Evolutionary conservation across 2,888 invertebrate species (phyloP).

Genomic region (Eupithecia abbreviata): DNA sequence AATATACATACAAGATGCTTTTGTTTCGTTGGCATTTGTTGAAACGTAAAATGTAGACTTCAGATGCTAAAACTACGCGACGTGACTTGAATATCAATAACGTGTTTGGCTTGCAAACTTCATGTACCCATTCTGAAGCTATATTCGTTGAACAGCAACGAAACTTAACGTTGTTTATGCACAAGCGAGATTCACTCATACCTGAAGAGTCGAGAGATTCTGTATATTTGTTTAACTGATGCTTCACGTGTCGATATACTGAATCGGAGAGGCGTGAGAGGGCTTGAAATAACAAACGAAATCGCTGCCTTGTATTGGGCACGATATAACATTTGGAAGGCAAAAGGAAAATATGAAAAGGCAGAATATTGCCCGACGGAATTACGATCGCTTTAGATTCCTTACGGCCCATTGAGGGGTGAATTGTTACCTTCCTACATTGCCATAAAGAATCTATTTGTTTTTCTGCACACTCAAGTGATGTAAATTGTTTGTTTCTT

Average conservation of each 20-base stretch:
- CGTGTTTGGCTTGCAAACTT: slow-evolving; percentile 35
- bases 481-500: slow-evolving; percentile 61
- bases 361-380: slow-evolving; percentile 81
- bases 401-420: slow-evolving; percentile 78
- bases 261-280: slow-evolving; percentile 73
- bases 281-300: slow-evolving; percentile 80
- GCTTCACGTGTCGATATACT: slow-evolving; percentile 74
- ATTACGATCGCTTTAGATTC: slow-evolving; percentile 83
- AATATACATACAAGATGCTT: slow-evolving; percentile 53
- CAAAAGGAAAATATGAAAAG: slow-evolving; percentile 81
- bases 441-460: slow-evolving; percentile 80
- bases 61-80: slow-evolving; percentile 34
- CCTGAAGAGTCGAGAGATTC: slow-evolving; percentile 57
- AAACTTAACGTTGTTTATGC: slow-evolving; percentile 40
- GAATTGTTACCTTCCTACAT: slow-evolving; percentile 81
- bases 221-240: slow-evolving; percentile 72
- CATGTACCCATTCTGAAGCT: slow-evolving; percentile 36
- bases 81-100: slow-evolving; percentile 36
- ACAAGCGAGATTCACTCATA: slow-evolving; percentile 49
- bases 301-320: slow-evolving; percentile 78
- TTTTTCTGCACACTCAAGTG: slow-evolving; percentile 66
- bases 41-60: slow-evolving; percentile 46
- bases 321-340: slow-evolving; percentile 75
- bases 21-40: slow-evolving; percentile 52
- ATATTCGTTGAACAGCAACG: slow-evolving; percentile 37